Evolutionary conservation across 2,797 vertebrate species (phyloP), one percentile per base, ranked within the genome.

Genomic region (Sylvilagus floridanus): DNA sequence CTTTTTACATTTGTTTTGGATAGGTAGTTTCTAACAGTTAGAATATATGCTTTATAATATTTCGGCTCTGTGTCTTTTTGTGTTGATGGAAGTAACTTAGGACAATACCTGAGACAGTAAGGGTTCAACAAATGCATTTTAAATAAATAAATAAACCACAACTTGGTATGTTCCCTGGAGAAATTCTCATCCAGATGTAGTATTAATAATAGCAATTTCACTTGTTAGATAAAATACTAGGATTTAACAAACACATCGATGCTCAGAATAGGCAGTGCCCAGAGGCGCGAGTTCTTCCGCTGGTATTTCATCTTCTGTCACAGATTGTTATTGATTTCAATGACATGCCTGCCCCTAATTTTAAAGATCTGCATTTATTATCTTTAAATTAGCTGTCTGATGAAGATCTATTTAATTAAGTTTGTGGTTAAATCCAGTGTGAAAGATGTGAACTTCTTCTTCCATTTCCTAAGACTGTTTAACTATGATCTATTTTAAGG

Each of bases 331-430:
- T 71, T 87, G 28, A 90, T 76, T 84, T 81, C 28, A 88, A 71
- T 63, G 37, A 35, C 24, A 62, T 19, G 24, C 8, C 14, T 77
- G 22, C n/a, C 3, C 21, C 52, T 50, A 76, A 75, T 84, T 71
- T 75, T 66, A 84, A 95, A 63, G 47, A 50, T 35, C 30, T 78
- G 19, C 4, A 69, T 54, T 77, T 78, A 79, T n/a, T 73, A 50
- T 60, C 21, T 69, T 88, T 52, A 83, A 77, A 83, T 69, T 50
- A 42, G 2, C 8, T 54, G 3, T 66, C 22, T 72, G 14, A 88
- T 79, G 83, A 89, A 71, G 79, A 52, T 83, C 9, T 35, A 89
- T 50, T 82, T 78, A 81, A 90, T 85, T 65, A 62, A 83, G 7
- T 6, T 60, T 57, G 69, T 60, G 0, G 16, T 35, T 94, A 91